Percentiles rank a stretch among this genome's conserved stretches.
Evolutionary conservation across 2,113 vertebrate genomes (phyloP).

Genomic region (Helogale parvula): DNA sequence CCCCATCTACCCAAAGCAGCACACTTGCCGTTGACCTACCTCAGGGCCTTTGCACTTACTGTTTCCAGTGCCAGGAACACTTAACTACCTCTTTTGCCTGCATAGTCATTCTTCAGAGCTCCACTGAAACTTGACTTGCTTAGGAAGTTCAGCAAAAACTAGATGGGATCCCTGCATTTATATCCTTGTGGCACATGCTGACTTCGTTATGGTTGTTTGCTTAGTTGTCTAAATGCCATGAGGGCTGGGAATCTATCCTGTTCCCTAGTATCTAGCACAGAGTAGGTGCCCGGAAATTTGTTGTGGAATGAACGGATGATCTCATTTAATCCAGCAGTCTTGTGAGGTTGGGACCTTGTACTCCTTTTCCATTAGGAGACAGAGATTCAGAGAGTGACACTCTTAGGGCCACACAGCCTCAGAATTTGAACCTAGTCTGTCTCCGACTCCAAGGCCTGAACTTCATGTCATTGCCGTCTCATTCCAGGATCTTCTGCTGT

Average conservation of each 20-base stretch:
- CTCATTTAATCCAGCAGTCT: neutral
- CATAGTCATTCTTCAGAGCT: neutral
- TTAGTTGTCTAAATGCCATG: neutral
- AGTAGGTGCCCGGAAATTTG: neutral
- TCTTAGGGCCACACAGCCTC: neutral
- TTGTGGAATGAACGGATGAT: neutral
- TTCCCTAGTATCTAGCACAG: neutral
- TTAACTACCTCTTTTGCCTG: neutral
- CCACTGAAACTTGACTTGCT: neutral
- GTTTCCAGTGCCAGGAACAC: neutral
- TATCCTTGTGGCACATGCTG: neutral
- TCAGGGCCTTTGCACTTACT: neutral
- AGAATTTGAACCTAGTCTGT: neutral
- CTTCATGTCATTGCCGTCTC: neutral
- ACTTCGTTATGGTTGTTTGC: neutral
- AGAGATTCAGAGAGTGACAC: neutral
- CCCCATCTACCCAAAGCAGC: neutral
- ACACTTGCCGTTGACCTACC: neutral
- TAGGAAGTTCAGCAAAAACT: neutral
- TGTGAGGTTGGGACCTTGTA: neutral
- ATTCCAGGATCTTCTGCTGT: conserved; percentile 46
- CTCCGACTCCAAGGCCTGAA: neutral
- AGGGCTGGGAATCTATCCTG: neutral
- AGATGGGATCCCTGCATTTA: neutral
- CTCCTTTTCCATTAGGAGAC: neutral